Evolutionary conservation across 2,888 invertebrate genomes (phyloP).

Genomic region (Drosophila meridiana): DNA sequence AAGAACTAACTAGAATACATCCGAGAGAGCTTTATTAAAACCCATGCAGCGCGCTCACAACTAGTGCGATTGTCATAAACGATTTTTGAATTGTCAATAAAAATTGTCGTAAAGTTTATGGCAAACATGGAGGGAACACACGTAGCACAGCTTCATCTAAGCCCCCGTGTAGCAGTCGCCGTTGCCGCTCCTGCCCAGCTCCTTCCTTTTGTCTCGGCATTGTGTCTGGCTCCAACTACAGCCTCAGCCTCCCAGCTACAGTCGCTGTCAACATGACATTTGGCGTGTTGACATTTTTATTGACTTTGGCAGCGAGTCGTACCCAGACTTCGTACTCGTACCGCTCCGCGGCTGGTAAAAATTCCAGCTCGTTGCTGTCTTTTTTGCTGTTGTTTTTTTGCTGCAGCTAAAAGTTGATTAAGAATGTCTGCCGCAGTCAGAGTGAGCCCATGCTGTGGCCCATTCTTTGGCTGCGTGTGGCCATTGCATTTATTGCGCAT

Average conservation of each 20-base stretch:
- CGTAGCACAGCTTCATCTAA: constrained; percentile 23
- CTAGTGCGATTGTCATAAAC: constrained; percentile 79
- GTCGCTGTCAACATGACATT: constrained; percentile 78
- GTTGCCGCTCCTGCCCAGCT: neutral
- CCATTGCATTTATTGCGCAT: constrained; percentile 69
- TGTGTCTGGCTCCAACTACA: constrained; percentile 43
- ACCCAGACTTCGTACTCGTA: constrained; percentile 20
- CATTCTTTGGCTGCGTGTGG: constrained; percentile 60
- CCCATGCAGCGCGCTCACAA: constrained; percentile 33
- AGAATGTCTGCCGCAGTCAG: constrained; percentile 52
- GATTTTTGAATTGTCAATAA: constrained; percentile 82
- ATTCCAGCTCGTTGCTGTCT: constrained; percentile 43
- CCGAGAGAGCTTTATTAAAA: constrained; percentile 66
- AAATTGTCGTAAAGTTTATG: constrained; percentile 66
- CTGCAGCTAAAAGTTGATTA: constrained; percentile 60
- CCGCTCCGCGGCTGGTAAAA: constrained; percentile 30
- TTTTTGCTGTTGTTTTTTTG: constrained; percentile 8
- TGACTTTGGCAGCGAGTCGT: constrained; percentile 76
- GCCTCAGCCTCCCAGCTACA: constrained; percentile 12
- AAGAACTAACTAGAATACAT: constrained; percentile 19
- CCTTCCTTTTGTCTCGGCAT: constrained; percentile 11
- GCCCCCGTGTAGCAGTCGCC: constrained; percentile 15
- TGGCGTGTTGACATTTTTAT: constrained; percentile 81
- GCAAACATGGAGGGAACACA: constrained; percentile 55
- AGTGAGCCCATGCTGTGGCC: constrained; percentile 32